phyloP scores from a whole-genome alignment of 2,113 vertebrate genomes.

The Ameiurus melas region DNA sequence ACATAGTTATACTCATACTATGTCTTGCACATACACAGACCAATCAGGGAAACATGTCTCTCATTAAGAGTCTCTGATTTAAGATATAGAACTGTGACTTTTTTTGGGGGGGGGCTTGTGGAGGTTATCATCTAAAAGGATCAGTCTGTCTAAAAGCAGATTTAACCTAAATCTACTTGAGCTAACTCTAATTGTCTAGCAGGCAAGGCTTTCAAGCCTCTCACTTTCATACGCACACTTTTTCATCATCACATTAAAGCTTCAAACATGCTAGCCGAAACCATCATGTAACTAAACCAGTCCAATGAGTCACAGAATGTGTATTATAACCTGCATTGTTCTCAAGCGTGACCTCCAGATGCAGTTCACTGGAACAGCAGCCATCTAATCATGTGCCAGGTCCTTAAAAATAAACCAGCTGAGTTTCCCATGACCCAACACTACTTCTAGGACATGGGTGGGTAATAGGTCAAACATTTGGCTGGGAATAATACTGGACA shows the following conservation, averaged over 20 bases:
- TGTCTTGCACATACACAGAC: not conserved
- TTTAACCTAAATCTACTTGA: not conserved
- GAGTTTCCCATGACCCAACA: constrained; percentile 24
- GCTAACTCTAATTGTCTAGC: not conserved
- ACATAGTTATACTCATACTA: not conserved
- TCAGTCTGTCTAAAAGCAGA: not conserved
- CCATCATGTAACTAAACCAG: constrained; percentile 28
- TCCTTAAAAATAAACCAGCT: constrained; percentile 56
- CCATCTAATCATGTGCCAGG: constrained; percentile 32
- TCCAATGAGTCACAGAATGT: constrained; percentile 11
- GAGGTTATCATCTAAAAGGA: not conserved
- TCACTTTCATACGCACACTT: not conserved
- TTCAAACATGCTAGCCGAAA: constrained; percentile 50
- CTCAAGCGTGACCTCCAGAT: constrained; percentile 37
- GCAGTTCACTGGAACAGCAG: constrained; percentile 39
- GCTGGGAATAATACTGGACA: constrained; percentile 29
- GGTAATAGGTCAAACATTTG: constrained; percentile 28
- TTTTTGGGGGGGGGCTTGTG: not conserved
- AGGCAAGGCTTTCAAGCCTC: not conserved
- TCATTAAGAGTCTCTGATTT: not conserved
- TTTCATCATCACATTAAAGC: not conserved
- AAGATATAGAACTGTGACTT: not conserved
- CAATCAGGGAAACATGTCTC: not conserved
- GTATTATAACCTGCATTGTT: constrained; percentile 10
- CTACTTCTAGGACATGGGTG: constrained; percentile 17